Conservation (phyloP, 2,888 invertebrate species). For the Callyntrura guangdongensis region DNA sequence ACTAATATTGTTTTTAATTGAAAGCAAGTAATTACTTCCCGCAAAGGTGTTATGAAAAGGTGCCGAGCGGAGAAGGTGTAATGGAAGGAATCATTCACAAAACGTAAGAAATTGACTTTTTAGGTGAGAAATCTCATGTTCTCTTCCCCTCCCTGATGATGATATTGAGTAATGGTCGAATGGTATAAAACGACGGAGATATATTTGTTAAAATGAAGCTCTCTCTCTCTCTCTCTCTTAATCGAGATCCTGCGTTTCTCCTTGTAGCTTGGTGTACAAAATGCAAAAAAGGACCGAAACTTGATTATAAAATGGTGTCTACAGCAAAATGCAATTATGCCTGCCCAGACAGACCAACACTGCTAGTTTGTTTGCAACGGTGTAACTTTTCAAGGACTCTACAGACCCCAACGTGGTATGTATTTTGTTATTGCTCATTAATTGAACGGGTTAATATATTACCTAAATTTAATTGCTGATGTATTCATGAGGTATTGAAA, state of each 20-base stretch:
- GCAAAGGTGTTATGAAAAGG: conserved; percentile 74
- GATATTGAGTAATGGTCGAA: conserved; percentile 60
- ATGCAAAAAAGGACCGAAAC: conserved; percentile 28
- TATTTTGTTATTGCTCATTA: conserved; percentile 5
- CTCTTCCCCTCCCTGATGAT: conserved; percentile 39
- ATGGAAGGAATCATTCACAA: conserved; percentile 52
- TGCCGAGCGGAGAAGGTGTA: conserved; percentile 69
- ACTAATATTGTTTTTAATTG: conserved; percentile 81
- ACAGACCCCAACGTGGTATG: too few relatives aligned
- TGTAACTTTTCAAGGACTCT: conserved; percentile 5
- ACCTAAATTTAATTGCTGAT: conserved; percentile 59
- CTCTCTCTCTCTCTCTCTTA: neutral
- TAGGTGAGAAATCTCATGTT: conserved; percentile 56
- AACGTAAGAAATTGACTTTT: conserved; percentile 59
- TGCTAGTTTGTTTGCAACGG: neutral
- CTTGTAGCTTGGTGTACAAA: neutral
- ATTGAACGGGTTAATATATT: conserved; percentile 50
- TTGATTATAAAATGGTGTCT: neutral
- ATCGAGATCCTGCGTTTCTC: neutral
- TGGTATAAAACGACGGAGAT: conserved; percentile 61
- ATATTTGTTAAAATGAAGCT: conserved; percentile 68
- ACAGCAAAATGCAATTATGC: conserved; percentile 1
- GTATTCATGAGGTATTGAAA: conserved; percentile 54
- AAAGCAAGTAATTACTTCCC: conserved; percentile 80
- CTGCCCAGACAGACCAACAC: neutral